Evolutionary conservation across 1,140 invertebrate genomes (phyloP), one percentile per base, ranked within the genome.

Genomic region (Ceratosolen fusciceps): DNA sequence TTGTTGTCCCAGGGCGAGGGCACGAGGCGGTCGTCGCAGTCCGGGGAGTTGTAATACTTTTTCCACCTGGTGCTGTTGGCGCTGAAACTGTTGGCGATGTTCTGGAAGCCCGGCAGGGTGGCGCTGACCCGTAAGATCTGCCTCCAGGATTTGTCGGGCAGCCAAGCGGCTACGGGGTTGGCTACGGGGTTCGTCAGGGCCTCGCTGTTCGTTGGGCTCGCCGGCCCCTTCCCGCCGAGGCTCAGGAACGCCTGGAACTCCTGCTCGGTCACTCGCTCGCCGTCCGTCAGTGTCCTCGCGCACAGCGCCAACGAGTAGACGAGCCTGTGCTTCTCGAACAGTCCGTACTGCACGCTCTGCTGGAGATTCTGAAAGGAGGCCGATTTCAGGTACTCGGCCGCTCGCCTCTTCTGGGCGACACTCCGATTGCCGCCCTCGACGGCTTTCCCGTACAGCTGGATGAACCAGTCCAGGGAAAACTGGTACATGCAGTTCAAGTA

Each of bases 401-500:
- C 84, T 47, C 93, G 86, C 90, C 89, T 88, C 8, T 87, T 75
- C 10, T 94, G 86, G 73, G 91, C 85, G 1, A 90, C 86, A 10
- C 92, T 93, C 81, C 90, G 91, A 78, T 92, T 92, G 5, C 93
- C 93, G 70, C 90, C 92, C 67, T 94, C 92, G 75, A 95, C 93
- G 1, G 93, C 93, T 76, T 89, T 89, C 26, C 91, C 89, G 83
- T 93, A 95, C 1, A 95, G 86, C 80, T 92, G 92, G 29, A 94
- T 92, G 82, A 94, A 95, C 94, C 94, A 95, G 10, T 86, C 87
- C 8, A 94, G 85, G 8, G 92, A 92, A 82, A 91, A 96, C 83
- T 93, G 92, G 81, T 95, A 96, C 93, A 95, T 95, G n/a, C 92
- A 92, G 87, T 95, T 93, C 52, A 96, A 91, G 80, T 93, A 93